Percentiles rank a stretch among this genome's conserved stretches.
Conservation (phyloP, 2,888 invertebrate genomes). For the Hyposoter dolosus region DNA sequence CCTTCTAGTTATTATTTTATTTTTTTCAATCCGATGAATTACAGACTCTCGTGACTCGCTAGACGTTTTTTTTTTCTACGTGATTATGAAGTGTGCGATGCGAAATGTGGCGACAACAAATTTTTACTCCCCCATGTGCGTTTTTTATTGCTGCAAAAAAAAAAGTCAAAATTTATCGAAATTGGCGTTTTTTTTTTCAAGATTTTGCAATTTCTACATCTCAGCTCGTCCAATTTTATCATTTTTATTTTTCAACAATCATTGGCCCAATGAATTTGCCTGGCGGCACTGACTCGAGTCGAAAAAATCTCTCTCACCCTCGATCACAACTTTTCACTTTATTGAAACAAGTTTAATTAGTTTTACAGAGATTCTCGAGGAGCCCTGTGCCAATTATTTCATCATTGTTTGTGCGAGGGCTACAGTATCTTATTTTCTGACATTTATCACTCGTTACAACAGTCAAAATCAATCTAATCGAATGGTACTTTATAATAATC, state of each 20-base stretch:
- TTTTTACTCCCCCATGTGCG: constrained; percentile 20
- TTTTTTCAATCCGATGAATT: constrained; percentile 36
- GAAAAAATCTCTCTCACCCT: constrained; percentile 29
- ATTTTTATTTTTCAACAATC: not conserved
- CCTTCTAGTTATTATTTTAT: not conserved
- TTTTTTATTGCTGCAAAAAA: not conserved
- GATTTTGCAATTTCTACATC: not conserved
- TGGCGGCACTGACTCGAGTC: constrained; percentile 36
- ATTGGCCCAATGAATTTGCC: constrained; percentile 28
- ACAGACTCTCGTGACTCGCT: constrained; percentile 40
- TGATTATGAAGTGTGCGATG: constrained; percentile 60
- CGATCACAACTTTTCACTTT: constrained; percentile 53
- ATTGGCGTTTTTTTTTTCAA: constrained; percentile 3
- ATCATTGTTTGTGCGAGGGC: constrained; percentile 36
- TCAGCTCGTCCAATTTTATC: not conserved
- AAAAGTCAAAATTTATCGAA: not conserved
- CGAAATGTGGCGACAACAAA: constrained; percentile 1
- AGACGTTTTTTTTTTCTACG: constrained; percentile 26
- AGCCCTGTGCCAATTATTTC: constrained; percentile 55
- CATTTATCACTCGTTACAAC: constrained; percentile 66
- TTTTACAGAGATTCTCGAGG: constrained; percentile 58
- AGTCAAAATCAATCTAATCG: constrained; percentile 59
- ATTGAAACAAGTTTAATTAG: constrained; percentile 65
- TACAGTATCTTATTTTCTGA: constrained; percentile 60
- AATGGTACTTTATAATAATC: constrained; percentile 41